Evolutionary conservation across 2,113 vertebrate species (phyloP), one percentile per base, ranked within the genome.

Genomic region (Picathartes gymnocephalus): DNA sequence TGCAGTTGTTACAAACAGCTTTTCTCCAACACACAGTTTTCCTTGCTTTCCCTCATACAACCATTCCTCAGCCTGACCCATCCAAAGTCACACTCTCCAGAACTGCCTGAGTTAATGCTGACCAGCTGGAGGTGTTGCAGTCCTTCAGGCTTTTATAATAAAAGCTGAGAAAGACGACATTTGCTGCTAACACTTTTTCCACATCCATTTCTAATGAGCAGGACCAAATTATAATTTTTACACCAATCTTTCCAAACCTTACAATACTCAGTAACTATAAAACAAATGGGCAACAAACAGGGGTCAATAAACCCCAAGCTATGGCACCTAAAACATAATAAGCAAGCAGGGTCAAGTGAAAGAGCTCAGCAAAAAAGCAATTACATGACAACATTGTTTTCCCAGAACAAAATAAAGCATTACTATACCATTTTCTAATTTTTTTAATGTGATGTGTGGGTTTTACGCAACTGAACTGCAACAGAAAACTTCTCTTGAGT

Each of bases 251-350:
- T 83, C 42, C 37, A 68, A 70, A 27, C 27, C 31, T 57, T 73
- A 42, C 50, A 66, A 47, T 80, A 81, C 58, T 84, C 17, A 1
- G 31, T 74, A 61, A n/a, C 22, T 91, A 40, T 82, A 88, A 95
- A 94, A 62, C 74, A 91, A 88, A 88, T 40, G 40, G n/a, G 53
- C 50, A 81, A 78, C 68, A 78, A 81, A 62, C 51, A 88, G n/a
- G 25, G 60, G 81, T 88, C 68, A 9, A 62, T 86, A 90, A 95
- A 81, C 64, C 25, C 60, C 45, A 80, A 74, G 61, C 68, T 71
- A 10, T 66, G 39, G 71, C 71, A 78, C 39, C 90, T 86, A 83
- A 94, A 88, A 66, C 40, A 71, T 92, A 94, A 93, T 93, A 96
- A 96, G 56, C 64, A 86, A 40, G 33, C 31, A 81, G 51, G 82